Percentiles rank a stretch among this genome's conserved stretches.
phyloP scores from a whole-genome alignment of 1,140 invertebrate genomes.

The Drosophila novamexicana region DNA sequence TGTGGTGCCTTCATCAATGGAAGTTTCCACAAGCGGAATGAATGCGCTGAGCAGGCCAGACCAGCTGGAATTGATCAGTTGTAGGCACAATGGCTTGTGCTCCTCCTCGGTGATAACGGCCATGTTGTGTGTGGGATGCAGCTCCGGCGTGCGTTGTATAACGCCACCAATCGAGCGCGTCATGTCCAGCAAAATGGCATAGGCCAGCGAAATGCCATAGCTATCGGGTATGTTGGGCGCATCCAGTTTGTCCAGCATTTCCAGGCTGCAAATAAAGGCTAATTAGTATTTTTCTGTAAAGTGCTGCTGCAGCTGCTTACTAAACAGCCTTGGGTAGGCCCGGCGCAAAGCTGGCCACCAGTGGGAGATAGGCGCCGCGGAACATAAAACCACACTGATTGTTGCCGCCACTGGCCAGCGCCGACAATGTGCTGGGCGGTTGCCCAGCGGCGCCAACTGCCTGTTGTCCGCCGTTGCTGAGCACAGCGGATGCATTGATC shows the following conservation, averaged over 20 bases:
- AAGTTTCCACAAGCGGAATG: constrained; percentile 96
- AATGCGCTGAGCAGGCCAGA: constrained; percentile 96
- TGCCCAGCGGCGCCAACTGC: constrained; percentile 17
- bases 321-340: constrained; percentile 94
- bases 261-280: constrained; percentile 88
- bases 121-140: constrained; percentile 77
- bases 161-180: constrained; percentile 89
- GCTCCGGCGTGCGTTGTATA: constrained; percentile 76
- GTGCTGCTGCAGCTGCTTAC: constrained; percentile 87
- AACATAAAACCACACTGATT: constrained; percentile 97
- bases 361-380: constrained; percentile 95
- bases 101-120: constrained; percentile 85
- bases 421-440: constrained; percentile 55
- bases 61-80: constrained; percentile 97
- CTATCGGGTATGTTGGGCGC: constrained; percentile 96
- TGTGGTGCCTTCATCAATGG: constrained; percentile 95
- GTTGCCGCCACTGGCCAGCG: constrained; percentile 71
- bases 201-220: constrained; percentile 97
- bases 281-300: too few species aligned
- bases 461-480: constrained; percentile 86
- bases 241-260: constrained; percentile 97
- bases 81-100: constrained; percentile 87
- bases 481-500: constrained; percentile 78
- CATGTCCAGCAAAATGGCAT: constrained; percentile 95
- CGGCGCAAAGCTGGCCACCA: constrained; percentile 93